These are phyloP conservation scores for Myotis daubentonii DNA, from an alignment of 2,797 vertebrate species.

Conservation along the genomic window DNA sequence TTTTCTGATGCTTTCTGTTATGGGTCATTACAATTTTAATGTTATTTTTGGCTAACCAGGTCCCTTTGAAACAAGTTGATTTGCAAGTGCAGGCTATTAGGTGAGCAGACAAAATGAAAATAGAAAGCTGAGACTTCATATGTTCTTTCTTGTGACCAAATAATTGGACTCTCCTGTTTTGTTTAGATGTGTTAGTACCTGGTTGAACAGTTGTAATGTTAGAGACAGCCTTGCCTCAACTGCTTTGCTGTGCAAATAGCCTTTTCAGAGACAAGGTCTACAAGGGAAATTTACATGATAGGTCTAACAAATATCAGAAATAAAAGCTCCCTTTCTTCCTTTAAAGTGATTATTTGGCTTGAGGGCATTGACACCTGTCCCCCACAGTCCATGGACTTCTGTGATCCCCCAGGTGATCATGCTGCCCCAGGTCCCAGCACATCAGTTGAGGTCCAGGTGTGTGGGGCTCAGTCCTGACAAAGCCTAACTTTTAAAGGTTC, in stretches of 20 bases:
- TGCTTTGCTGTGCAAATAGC: background rate
- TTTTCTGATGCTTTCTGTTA: constrained; percentile 46
- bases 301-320: background rate
- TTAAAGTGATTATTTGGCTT: background rate
- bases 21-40: background rate
- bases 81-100: background rate
- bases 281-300: background rate
- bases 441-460: background rate
- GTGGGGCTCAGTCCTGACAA: background rate
- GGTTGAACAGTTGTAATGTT: background rate
- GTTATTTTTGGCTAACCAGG: background rate
- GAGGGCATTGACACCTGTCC: background rate
- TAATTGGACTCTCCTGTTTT: background rate
- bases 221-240: background rate
- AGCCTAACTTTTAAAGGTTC: background rate
- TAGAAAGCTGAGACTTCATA: background rate
- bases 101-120: constrained; percentile 15
- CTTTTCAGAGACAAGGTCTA: background rate
- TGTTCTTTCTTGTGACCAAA: background rate
- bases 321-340: background rate
- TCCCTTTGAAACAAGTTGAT: background rate
- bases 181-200: background rate
- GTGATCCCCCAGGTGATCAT: background rate
- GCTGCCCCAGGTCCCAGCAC: background rate
- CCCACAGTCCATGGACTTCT: background rate